Evolutionary conservation across 2,113 vertebrate genomes (phyloP), one percentile per base, ranked within the genome.

Genomic region (Microcebus griseorufus): DNA sequence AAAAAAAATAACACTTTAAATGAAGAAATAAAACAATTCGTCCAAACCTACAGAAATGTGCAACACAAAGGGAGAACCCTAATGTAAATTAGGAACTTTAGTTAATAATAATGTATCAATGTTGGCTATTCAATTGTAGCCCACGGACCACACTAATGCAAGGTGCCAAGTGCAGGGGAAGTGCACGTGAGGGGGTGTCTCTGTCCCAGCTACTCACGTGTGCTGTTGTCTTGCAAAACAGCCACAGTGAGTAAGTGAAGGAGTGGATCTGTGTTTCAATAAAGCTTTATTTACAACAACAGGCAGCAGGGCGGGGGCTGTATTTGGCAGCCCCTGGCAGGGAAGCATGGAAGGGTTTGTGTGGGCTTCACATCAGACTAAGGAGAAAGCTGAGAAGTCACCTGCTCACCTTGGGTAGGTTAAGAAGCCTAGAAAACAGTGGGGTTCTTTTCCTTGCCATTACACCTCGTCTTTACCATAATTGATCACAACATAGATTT

Each of bases 331-430:
- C 17, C 11, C 7, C 2, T 32, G 9, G 13, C 34, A 42, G 42
- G 14, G 89, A 81, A 37, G 23, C 76, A n/a, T 6, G 45, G 12
- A 32, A 9, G 10, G 27, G 16, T 80, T 9, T 80, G 73, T 55
- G 60, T 18, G 62, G 11, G 17, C 51, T 20, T 89, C 13, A 32
- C 2, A 9, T 7, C 1, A 18, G 58, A 55, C 20, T 2, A 42
- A 88, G 39, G 60, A 55, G 13, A 14, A 72, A 16, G 37, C 14
- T 6, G 32, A 65, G 72, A 42, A 9, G n/a, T 5, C 9, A 3
- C 9, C 29, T 51, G 10, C 29, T 85, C 1, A 10, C 32, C 23
- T 32, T 0, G 0, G 45, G 6, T 0, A 7, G 51, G 32, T 18
- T 29, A 16, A n/a, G 45, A 58, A 70, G 37, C 37, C 60, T 53